A percentile compares a stretch with the other conserved stretches of the same genome.
These are phyloP conservation scores for Pseudorectes ferrugineus DNA, from an alignment of 2,113 vertebrate species.

Conservation along the genomic window DNA sequence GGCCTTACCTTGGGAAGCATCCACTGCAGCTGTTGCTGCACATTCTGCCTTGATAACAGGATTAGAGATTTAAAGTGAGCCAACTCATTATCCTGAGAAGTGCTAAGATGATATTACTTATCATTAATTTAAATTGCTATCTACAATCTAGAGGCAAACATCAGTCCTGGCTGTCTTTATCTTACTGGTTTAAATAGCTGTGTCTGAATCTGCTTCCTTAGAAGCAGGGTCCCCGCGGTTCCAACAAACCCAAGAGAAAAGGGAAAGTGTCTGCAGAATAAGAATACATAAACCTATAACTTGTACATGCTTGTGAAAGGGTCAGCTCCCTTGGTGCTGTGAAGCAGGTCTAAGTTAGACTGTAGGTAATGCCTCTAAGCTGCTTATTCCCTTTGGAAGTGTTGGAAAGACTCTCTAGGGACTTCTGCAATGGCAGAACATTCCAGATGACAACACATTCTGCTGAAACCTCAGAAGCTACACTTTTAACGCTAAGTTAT, in stretches of 20 bases:
- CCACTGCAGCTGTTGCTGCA: not conserved
- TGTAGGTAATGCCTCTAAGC: not conserved
- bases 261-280: not conserved
- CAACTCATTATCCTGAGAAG: not conserved
- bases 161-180: not conserved
- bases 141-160: not conserved
- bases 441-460: not conserved
- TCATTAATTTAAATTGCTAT: not conserved
- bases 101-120: not conserved
- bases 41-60: not conserved
- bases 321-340: not conserved
- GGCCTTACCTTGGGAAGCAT: not conserved
- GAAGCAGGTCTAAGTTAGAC: not conserved
- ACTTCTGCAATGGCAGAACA: not conserved
- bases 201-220: not conserved
- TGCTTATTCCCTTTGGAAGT: not conserved
- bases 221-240: not conserved
- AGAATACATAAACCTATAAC: not conserved
- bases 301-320: not conserved
- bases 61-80: not conserved
- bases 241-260: not conserved
- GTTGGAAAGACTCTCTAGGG: not conserved
- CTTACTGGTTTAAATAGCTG: not conserved
- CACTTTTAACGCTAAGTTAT: not conserved
- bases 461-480: not conserved